Conservation (phyloP, 2,797 vertebrate genomes). For the Nyctibius grandis region DNA sequence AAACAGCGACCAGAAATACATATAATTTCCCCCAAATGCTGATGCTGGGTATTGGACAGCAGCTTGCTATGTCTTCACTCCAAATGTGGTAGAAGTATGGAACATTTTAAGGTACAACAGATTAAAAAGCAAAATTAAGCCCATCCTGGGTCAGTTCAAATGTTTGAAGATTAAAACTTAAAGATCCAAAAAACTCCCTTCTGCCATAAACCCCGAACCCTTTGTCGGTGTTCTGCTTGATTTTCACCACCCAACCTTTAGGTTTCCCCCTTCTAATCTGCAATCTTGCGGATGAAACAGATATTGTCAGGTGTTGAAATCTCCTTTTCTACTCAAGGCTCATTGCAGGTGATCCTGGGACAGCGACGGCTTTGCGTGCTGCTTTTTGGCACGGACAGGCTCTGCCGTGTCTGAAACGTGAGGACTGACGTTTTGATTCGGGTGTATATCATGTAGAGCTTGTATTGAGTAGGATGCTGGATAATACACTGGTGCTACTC, state of each 20-base stretch:
- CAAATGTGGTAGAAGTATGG: background rate
- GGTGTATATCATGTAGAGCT: background rate
- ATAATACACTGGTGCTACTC: background rate
- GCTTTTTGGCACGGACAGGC: background rate
- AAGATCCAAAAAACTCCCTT: background rate
- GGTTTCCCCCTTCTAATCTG: background rate
- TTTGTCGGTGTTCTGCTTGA: background rate
- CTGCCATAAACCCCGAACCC: background rate
- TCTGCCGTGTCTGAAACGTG: accelerated
- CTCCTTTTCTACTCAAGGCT: background rate
- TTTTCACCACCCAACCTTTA: background rate
- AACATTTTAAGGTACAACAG: background rate
- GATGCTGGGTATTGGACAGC: background rate
- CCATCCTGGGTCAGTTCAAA: background rate
- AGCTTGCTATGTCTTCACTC: accelerated
- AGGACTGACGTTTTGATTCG: background rate
- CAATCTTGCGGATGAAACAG: background rate
- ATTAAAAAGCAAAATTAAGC: background rate
- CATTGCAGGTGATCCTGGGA: background rate
- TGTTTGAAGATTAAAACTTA: background rate
- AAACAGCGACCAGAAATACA: background rate
- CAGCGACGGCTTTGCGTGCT: background rate
- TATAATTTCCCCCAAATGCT: background rate
- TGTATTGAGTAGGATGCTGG: no score
- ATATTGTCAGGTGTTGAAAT: background rate